These are phyloP conservation scores for Perdita meconis DNA, from an alignment of 2,888 invertebrate species.

Conservation along the genomic window DNA sequence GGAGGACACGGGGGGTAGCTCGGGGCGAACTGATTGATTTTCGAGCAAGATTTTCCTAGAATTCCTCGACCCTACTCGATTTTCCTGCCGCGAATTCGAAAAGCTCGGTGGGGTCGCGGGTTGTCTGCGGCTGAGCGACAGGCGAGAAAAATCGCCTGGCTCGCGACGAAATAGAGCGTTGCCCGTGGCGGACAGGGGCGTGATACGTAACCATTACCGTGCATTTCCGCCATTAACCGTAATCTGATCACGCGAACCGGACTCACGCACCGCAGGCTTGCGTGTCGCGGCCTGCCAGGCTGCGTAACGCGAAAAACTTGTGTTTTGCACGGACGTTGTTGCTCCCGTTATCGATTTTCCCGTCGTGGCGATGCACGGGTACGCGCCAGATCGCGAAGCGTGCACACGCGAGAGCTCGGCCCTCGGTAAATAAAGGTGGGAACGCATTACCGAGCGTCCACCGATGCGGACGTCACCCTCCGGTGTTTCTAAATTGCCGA, in stretches of 20 bases:
- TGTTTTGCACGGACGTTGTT: conserved; percentile 53
- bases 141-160: not conserved
- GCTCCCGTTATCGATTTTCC: conserved; percentile 59
- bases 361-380: conserved; percentile 15
- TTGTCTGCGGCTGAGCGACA: not conserved
- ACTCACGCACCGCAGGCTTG: conserved; percentile 33
- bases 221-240: conserved; percentile 56
- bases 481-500: too few species aligned
- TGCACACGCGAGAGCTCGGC: conserved; percentile 2
- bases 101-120: too few species aligned
- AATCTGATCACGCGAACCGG: conserved; percentile 40
- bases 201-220: conserved; percentile 41
- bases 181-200: conserved; percentile 14
- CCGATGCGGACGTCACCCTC: not conserved
- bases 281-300: conserved; percentile 40
- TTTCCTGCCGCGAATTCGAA: too few species aligned
- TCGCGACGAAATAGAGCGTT: not conserved
- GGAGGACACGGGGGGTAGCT: too few species aligned
- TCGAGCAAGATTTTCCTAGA: too few species aligned
- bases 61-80: too few species aligned
- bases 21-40: too few species aligned
- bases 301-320: conserved; percentile 15
- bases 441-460: too few species aligned
- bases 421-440: conserved; percentile 7
- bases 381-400: conserved; percentile 24